Conservation (phyloP, 2,113 vertebrate species). For the Ameiurus melas region DNA sequence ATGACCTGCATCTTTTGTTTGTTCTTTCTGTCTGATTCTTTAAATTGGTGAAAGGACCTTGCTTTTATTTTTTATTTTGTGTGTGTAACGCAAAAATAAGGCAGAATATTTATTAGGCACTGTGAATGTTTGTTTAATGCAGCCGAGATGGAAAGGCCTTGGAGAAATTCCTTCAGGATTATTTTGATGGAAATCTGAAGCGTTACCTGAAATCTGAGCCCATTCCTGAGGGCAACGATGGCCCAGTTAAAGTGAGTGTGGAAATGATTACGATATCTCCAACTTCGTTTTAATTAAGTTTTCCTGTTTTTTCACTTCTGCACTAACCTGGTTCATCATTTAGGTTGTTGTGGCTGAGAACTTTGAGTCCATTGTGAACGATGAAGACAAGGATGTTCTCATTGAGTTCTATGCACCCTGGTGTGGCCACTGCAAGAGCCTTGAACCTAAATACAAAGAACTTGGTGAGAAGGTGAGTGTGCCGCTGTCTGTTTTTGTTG, state of each 20-base stretch:
- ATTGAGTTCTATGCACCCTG: slow-evolving; percentile 98
- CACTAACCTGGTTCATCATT: background rate
- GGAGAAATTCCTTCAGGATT: slow-evolving; percentile 89
- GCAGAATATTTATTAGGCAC: slow-evolving; percentile 77
- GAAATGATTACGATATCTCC: background rate
- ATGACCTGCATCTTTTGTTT: background rate
- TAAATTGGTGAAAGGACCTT: background rate
- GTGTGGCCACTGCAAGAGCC: slow-evolving; percentile 98
- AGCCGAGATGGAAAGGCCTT: slow-evolving; percentile 94
- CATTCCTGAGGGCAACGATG: slow-evolving; percentile 89
- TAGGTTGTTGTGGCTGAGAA: slow-evolving; percentile 96
- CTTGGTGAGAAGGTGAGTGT: slow-evolving; percentile 88
- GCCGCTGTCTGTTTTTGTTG: background rate
- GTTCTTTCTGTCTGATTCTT: background rate
- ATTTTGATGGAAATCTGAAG: slow-evolving; percentile 90
- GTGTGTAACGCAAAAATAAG: background rate
- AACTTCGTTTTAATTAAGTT: background rate
- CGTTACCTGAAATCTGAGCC: slow-evolving; percentile 94
- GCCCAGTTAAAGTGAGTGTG: slow-evolving; percentile 88
- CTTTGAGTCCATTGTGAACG: slow-evolving; percentile 94
- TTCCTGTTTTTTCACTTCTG: background rate
- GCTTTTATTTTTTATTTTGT: no score
- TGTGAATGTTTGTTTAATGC: slow-evolving; percentile 75
- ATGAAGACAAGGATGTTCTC: slow-evolving; percentile 91
- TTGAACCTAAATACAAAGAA: slow-evolving; percentile 96